Conservation (phyloP, 2,113 vertebrate species). For the Dinomys branickii region DNA sequence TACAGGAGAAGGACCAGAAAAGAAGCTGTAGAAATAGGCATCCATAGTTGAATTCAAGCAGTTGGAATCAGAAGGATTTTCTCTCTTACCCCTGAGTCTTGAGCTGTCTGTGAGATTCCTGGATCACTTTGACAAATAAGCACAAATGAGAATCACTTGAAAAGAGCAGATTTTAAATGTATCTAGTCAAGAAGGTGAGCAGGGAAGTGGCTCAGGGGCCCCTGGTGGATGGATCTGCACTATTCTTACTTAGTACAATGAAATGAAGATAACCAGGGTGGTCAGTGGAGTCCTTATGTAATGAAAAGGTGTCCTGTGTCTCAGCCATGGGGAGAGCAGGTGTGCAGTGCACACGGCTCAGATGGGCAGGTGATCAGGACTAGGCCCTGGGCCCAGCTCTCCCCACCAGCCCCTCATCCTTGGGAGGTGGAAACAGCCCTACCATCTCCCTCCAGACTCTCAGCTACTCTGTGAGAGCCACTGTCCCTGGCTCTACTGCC, state of each 20-base stretch:
- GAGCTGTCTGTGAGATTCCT: neutral
- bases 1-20: neutral
- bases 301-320: neutral
- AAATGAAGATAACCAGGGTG: neutral
- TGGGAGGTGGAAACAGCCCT: neutral
- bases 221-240: neutral
- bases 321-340: neutral
- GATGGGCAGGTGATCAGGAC: neutral
- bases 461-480: neutral
- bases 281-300: neutral
- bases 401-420: neutral
- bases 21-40: neutral
- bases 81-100: neutral
- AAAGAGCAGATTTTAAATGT: neutral
- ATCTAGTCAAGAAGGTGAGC: neutral
- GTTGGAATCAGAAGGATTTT: neutral
- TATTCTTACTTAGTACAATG: neutral
- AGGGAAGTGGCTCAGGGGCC: neutral
- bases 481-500: neutral
- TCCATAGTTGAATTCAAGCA: neutral
- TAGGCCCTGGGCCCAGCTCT: fast-evolving
- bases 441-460: neutral
- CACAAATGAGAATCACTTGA: neutral
- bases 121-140: neutral
- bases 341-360: fast-evolving